Percentiles rank a stretch among this genome's conserved stretches.
These are phyloP conservation scores for Homarus americanus DNA, from an alignment of 1,140 invertebrate species.

Conservation along the genomic window DNA sequence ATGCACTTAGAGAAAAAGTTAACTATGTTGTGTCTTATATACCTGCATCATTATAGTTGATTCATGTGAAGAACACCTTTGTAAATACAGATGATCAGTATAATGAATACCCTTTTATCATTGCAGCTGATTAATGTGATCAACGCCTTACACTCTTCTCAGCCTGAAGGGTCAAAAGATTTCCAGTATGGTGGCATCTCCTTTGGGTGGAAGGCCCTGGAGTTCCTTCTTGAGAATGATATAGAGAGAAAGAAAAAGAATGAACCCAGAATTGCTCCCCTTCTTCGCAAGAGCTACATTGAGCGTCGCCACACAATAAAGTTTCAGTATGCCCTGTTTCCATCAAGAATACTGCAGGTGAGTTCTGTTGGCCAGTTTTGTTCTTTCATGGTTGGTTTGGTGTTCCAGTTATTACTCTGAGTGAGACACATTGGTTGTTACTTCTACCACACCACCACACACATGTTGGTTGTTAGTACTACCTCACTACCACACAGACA, in stretches of 20 bases:
- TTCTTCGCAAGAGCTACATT: not conserved
- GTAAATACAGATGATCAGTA: too few species aligned
- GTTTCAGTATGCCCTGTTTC: not conserved
- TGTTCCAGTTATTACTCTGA: too few species aligned
- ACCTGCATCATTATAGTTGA: too few species aligned
- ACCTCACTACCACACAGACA: too few species aligned
- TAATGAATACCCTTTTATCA: not conserved
- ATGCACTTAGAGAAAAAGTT: too few species aligned
- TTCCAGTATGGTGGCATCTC: slow-evolving; percentile 2
- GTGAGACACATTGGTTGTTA: too few species aligned
- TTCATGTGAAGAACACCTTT: too few species aligned
- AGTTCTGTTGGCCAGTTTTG: too few species aligned
- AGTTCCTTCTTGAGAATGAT: not conserved
- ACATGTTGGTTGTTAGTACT: too few species aligned
- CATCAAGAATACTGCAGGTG: not conserved
- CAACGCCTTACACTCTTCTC: not conserved
- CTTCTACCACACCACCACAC: too few species aligned
- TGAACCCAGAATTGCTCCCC: not conserved
- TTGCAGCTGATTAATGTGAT: not conserved
- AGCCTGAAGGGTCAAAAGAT: not conserved
- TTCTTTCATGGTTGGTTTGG: too few species aligned
- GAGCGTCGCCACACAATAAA: not conserved
- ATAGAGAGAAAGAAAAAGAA: not conserved
- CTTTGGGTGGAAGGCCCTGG: not conserved
- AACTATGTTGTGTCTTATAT: too few species aligned